Base-by-base conservation (phyloP, 2,888 invertebrate genomes). In the Drepana falcataria region DNA sequence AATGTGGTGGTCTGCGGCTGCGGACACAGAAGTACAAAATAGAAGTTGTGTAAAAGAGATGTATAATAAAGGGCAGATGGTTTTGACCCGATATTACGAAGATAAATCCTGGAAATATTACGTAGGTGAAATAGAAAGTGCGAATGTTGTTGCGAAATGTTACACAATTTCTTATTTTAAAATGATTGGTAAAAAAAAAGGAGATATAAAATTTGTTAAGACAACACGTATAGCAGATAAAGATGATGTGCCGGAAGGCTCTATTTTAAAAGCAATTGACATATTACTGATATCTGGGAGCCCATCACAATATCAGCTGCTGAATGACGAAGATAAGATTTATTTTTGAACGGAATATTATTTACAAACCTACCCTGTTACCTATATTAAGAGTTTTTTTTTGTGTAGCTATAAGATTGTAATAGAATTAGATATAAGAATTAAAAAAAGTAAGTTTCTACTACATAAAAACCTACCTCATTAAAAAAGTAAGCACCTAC, bases 101-200 rank as follows among this genome's bases (percentile, higher is more conserved):
- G 48, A 33, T 48, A 48, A 48, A 48, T 48, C 48, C 48, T 48
- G 48, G 48, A 48, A 48, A 48, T 48, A 48, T 33, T 48, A 48
- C 48, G n/a, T n/a, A n/a, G 48, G 48, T 48, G 48, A 48, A 48
- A 48, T 48, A 48, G 48, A 48, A 48, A 48, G 48, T 48, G 48
- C 33, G 48, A 48, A 48, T 48, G 33, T 48, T 48, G 48, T 48
- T 48, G 48, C 48, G 1, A 48, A 48, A 48, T 48, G 48, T 48
- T 48, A 48, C 48, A 48, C 48, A 48, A 48, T 48, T 35, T 48
- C 48, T 48, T 48, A 35, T 48, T 48, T 48, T 48, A 48, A 48
- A 48, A 48, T 48, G 48, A 48, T 48, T 48, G 48, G 48, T 48
- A n/a, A 48, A 48, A 48, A 48, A n/a, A 48, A 48, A 48, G 48